Conservation (phyloP, 2,888 invertebrate genomes). For the Leucania comma region DNA sequence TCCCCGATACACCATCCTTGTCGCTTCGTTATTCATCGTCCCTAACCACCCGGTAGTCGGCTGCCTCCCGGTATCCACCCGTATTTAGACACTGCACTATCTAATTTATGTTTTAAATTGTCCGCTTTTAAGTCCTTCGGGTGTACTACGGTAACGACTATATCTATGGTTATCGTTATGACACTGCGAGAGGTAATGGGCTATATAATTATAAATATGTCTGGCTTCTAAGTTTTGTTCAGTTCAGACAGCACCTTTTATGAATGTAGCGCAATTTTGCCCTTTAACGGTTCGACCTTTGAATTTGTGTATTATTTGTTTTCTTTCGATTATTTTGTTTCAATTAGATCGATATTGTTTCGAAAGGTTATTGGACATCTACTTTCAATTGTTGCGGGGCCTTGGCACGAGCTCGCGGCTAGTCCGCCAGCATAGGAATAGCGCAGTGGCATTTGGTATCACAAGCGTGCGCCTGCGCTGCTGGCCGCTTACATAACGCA, state of each 20-base stretch:
- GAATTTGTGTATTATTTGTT: conserved; percentile 65
- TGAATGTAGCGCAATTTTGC: conserved; percentile 76
- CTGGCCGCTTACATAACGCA: conserved; percentile 88
- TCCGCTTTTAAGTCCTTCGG: conserved; percentile 82
- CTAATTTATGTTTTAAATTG: conserved; percentile 90
- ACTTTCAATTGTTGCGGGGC: conserved; percentile 85
- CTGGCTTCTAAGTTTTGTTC: conserved; percentile 74
- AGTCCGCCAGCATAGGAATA: conserved; percentile 80
- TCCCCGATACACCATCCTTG: conserved; percentile 81
- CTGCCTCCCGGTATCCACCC: conserved; percentile 86
- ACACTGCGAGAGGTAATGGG: conserved; percentile 81
- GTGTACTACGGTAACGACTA: conserved; percentile 79
- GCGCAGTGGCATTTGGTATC: conserved; percentile 85
- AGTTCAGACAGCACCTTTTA: conserved; percentile 75
- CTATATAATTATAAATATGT: conserved; percentile 86
- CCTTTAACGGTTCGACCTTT: conserved; percentile 74
- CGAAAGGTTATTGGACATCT: conserved; percentile 79
- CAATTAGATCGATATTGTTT: conserved; percentile 70
- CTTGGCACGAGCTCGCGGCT: conserved; percentile 81
- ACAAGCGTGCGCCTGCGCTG: conserved; percentile 74
- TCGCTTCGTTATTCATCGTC: conserved; percentile 88
- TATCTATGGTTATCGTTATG: conserved; percentile 85
- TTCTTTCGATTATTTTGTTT: conserved; percentile 66
- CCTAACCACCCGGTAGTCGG: conserved; percentile 88
- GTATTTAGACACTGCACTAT: conserved; percentile 89